Evolutionary conservation across 1,140 invertebrate genomes (phyloP).

Genomic region (Drosophila fuyamai): DNA sequence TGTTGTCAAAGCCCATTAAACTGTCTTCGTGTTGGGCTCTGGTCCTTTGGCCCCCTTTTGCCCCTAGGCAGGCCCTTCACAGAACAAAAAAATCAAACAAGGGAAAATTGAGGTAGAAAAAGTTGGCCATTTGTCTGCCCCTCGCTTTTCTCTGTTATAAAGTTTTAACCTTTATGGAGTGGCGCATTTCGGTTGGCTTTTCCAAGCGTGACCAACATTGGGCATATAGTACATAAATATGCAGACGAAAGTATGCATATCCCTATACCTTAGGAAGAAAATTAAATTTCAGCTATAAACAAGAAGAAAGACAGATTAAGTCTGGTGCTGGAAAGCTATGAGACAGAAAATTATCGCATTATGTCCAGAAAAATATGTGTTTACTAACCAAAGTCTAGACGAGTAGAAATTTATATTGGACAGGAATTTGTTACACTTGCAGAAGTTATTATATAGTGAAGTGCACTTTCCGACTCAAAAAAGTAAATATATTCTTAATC

Average conservation of each 20-base stretch:
- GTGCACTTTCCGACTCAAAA: too few species aligned
- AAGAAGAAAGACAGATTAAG: slow-evolving; percentile 21
- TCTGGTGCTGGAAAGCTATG: slow-evolving; percentile 1
- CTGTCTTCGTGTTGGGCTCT: slow-evolving; percentile 46
- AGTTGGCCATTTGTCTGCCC: slow-evolving; percentile 67
- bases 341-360: slow-evolving; percentile 26
- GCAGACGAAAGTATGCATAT: background rate
- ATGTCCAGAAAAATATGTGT: slow-evolving; percentile 23
- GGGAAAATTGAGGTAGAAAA: slow-evolving; percentile 41
- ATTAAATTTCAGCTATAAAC: slow-evolving; percentile 23
- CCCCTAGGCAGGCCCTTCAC: slow-evolving; percentile 10
- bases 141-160: slow-evolving; percentile 65
- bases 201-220: slow-evolving; percentile 35
- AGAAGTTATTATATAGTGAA: too few species aligned
- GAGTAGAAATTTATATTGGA: background rate
- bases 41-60: slow-evolving; percentile 10
- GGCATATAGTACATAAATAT: slow-evolving; percentile 29
- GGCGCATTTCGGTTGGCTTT: background rate
- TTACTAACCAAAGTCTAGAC: slow-evolving; percentile 24
- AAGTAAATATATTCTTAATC: too few species aligned
- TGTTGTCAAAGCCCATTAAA: slow-evolving; percentile 63
- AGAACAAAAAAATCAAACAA: slow-evolving; percentile 3
- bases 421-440: background rate
- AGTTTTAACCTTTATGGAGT: slow-evolving; percentile 71
- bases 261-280: slow-evolving; percentile 4